Base-by-base conservation (phyloP, 2,797 vertebrate species). In the Semotilus atromaculatus region DNA sequence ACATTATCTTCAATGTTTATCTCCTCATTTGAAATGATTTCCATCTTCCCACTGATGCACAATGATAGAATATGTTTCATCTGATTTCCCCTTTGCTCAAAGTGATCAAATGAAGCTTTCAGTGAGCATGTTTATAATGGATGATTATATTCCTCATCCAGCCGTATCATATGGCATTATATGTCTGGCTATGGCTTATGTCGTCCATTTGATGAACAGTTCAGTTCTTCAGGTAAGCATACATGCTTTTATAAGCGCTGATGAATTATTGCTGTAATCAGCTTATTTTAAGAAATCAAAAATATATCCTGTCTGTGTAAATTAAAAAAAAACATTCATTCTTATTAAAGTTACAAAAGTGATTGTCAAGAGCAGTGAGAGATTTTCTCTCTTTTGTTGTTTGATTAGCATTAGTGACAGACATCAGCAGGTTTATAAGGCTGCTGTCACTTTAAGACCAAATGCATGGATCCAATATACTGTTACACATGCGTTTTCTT, bases 111-210 rank as follows among this genome's bases (percentile, higher is more conserved):
- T 40, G 34, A 43, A 55, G 23, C 72, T 80, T 70, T 38, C 62
- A 67, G 34, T 79, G 62, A 64, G 77, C 38, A 21, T 76, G 26
- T 31, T 21, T 81, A 38, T 82, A 16, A 18, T 76, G 11, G 48
- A 53, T 90, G 7, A 31, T 86, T 89, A 26, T 90, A 51, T 91
- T 85, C 40, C 36, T 83, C 53, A 34, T 23, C 51, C 55, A 97
- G 97, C 97, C 0, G 85, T 94, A 89, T 94, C 88, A 70, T 98
- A 97, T 14, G 97, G 97, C 11, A 89, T 98, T 26, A 84, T 97
- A 81, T 98, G 97, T 88, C 91, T 98, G 88, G 96, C 93, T 86
- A 97, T 98, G 97, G 96, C 97, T 21, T 98, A 94, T 68, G 23
- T 97, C 77, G 95, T 96, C 79, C 97, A 97, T 81, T 91, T 95